Percentiles rank a stretch among this genome's conserved stretches.
Conservation (phyloP, 1,140 invertebrate species). For the Scylla paramamosain region DNA sequence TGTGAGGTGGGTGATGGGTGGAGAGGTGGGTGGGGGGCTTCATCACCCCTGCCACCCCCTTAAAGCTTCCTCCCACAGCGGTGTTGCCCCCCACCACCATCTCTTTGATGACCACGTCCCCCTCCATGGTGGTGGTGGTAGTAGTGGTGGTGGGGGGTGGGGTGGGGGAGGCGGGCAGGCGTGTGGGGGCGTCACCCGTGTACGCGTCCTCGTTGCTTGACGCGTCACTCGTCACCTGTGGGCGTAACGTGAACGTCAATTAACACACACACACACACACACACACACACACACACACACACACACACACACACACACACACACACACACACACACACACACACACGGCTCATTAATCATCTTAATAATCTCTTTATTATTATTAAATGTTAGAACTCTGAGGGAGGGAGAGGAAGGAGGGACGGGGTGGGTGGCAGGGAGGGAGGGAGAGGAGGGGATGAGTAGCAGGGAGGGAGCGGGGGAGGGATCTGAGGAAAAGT, state of each 20-base stretch:
- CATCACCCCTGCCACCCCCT: background rate
- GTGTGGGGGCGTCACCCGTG: background rate
- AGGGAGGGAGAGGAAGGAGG: too few relatives aligned
- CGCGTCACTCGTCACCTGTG: constrained; percentile 48
- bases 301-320: too few relatives aligned
- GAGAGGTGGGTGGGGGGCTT: too few relatives aligned
- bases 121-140: constrained; percentile 57
- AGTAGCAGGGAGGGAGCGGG: background rate
- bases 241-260: background rate
- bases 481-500: background rate
- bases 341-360: too few relatives aligned
- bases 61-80: background rate
- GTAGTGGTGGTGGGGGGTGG: background rate
- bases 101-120: constrained; percentile 65
- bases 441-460: background rate
- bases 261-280: background rate
- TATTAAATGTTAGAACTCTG: too few relatives aligned
- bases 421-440: background rate
- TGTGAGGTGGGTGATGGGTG: background rate
- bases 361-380: too few relatives aligned
- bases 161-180: background rate
- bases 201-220: constrained; percentile 51
- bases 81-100: background rate
- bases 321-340: too few relatives aligned
- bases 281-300: background rate